Evolutionary conservation across 2,113 vertebrate species (phyloP).

Genomic region (Camelus bactrianus): DNA sequence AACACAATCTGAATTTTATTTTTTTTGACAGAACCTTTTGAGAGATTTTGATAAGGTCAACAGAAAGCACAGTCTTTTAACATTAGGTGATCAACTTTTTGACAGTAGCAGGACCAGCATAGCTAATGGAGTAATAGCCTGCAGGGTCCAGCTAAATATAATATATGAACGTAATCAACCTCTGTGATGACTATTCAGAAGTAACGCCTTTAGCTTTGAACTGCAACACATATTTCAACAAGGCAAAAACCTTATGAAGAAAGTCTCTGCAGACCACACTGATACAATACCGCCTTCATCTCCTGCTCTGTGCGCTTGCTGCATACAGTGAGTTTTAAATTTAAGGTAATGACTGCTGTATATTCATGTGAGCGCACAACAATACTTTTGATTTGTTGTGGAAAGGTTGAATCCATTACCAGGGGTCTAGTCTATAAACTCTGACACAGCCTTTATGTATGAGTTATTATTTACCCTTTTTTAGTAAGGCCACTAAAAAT

Average conservation of each 20-base stretch:
- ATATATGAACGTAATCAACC: slow-evolving; percentile 95
- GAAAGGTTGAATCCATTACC: slow-evolving; percentile 88
- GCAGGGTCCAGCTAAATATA: slow-evolving; percentile 93
- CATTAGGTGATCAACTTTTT: slow-evolving; percentile 92
- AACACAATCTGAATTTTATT: slow-evolving; percentile 71
- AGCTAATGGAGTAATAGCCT: slow-evolving; percentile 95
- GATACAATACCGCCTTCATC: slow-evolving; percentile 89
- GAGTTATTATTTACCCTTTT: slow-evolving; percentile 86
- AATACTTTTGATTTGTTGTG: slow-evolving; percentile 91
- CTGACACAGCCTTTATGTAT: slow-evolving; percentile 86
- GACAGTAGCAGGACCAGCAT: slow-evolving; percentile 89
- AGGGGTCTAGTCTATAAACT: slow-evolving; percentile 89
- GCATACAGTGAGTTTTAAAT: slow-evolving; percentile 89
- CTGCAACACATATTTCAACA: slow-evolving; percentile 91
- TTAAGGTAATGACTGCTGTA: slow-evolving; percentile 91
- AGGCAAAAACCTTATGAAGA: slow-evolving; percentile 88
- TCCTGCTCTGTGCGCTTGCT: slow-evolving; percentile 81
- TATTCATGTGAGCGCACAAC: slow-evolving; percentile 90
- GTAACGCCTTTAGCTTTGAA: slow-evolving; percentile 93
- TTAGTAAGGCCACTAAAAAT: slow-evolving; percentile 83
- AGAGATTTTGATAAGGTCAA: slow-evolving; percentile 91
- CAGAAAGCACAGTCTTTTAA: slow-evolving; percentile 89
- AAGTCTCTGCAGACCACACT: slow-evolving; percentile 91
- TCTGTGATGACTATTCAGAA: slow-evolving; percentile 95
- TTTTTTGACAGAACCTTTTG: slow-evolving; percentile 85